Evolutionary conservation across 2,888 invertebrate species (phyloP).

Genomic region (Cantharis nigra): DNA sequence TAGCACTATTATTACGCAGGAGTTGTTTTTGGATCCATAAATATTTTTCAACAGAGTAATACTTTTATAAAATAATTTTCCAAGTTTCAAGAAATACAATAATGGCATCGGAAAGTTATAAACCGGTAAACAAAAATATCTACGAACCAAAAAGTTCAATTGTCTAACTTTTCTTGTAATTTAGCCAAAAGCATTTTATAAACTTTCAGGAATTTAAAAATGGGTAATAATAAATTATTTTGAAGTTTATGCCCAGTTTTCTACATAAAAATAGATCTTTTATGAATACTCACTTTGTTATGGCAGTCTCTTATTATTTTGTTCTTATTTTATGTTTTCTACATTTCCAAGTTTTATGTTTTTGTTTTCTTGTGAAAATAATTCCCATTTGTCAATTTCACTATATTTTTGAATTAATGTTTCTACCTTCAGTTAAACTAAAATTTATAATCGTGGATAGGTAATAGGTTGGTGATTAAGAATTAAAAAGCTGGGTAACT

Average conservation of each 20-base stretch:
- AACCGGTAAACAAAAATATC: background rate
- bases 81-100: background rate
- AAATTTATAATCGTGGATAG: no score
- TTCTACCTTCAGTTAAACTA: no score
- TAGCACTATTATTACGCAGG: no score
- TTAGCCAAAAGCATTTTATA: background rate
- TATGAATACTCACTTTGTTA: background rate
- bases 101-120: background rate
- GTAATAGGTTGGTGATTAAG: background rate
- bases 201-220: background rate
- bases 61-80: background rate
- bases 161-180: background rate
- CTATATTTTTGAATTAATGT: background rate
- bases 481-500: background rate
- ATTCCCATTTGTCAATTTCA: background rate
- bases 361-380: background rate
- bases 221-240: background rate
- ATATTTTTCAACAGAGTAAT: background rate
- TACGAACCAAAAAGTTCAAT: background rate
- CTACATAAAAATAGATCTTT: background rate
- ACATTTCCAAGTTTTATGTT: background rate
- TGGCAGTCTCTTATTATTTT: background rate
- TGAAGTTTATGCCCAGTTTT: background rate
- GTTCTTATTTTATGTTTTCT: background rate
- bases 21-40: background rate